These are phyloP conservation scores for Carollia perspicillata DNA, from an alignment of 2,113 vertebrate genomes.

Conservation along the genomic window DNA sequence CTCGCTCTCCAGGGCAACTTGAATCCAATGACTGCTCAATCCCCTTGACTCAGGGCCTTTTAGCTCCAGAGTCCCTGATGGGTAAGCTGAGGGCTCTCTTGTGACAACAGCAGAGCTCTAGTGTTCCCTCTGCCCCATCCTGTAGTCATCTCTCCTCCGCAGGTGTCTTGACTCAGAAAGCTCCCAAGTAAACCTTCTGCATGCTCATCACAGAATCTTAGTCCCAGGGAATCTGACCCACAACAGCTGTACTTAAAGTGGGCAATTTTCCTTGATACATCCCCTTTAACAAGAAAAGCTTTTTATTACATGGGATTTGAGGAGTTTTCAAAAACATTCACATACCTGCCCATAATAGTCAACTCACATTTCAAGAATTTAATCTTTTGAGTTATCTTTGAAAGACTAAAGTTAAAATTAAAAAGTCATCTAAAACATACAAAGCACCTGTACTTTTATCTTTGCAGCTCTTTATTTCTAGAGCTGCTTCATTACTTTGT, in stretches of 20 bases:
- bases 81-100: background rate
- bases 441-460: background rate
- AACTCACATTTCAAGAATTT: conserved; percentile 43
- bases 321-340: conserved; percentile 31
- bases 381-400: background rate
- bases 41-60: background rate
- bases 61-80: background rate
- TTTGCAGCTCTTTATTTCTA: background rate
- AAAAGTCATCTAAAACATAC: background rate
- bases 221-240: background rate
- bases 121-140: background rate
- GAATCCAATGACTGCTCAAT: background rate
- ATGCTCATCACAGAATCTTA: background rate
- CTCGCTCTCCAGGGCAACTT: background rate
- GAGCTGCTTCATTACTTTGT: background rate
- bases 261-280: background rate
- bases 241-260: background rate
- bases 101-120: background rate
- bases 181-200: background rate
- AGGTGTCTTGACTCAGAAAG: background rate
- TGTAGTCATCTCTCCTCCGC: background rate
- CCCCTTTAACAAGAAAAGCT: conserved; percentile 11
- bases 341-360: background rate
- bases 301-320: background rate
- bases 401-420: conserved; percentile 33